phyloP scores from a whole-genome alignment of 2,797 vertebrate genomes.

The Etheostoma nigrum region DNA sequence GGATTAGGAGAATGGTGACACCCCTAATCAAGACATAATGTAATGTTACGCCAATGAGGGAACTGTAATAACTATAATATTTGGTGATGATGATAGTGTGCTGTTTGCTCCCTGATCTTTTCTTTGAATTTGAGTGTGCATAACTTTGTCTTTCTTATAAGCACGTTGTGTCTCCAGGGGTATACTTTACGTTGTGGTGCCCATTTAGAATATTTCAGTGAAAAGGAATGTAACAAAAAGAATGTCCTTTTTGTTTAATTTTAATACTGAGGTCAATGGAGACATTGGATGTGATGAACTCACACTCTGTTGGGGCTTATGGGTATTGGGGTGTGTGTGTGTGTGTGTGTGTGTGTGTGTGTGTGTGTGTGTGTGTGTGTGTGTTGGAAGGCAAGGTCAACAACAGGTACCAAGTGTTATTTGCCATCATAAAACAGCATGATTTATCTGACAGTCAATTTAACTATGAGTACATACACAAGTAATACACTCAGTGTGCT shows the following conservation, averaged over 20 bases:
- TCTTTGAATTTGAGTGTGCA: background rate
- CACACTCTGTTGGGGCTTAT: too few relatives aligned
- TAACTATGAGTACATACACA: slow-evolving; percentile 48
- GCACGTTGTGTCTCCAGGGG: too few relatives aligned
- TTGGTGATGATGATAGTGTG: background rate
- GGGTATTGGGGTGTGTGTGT: background rate
- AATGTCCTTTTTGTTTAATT: too few relatives aligned
- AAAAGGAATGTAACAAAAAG: too few relatives aligned
- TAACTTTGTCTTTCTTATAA: too few relatives aligned
- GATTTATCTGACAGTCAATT: slow-evolving; percentile 62
- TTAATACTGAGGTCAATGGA: too few relatives aligned
- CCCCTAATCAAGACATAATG: too few relatives aligned
- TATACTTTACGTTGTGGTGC: background rate
- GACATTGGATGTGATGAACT: too few relatives aligned
- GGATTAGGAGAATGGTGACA: too few relatives aligned
- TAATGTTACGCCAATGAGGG: background rate
- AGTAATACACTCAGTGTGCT: slow-evolving; percentile 38
- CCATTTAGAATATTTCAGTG: background rate
- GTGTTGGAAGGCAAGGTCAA: slow-evolving; percentile 54
- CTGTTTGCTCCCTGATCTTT: background rate
- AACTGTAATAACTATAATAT: slow-evolving; percentile 1
- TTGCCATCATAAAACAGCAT: slow-evolving; percentile 43
- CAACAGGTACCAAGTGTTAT: slow-evolving; percentile 36
- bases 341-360: slow-evolving; percentile 12
- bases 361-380: slow-evolving; percentile 14